Base-by-base conservation (phyloP, 1,140 invertebrate species). In the Drosophila lini region DNA sequence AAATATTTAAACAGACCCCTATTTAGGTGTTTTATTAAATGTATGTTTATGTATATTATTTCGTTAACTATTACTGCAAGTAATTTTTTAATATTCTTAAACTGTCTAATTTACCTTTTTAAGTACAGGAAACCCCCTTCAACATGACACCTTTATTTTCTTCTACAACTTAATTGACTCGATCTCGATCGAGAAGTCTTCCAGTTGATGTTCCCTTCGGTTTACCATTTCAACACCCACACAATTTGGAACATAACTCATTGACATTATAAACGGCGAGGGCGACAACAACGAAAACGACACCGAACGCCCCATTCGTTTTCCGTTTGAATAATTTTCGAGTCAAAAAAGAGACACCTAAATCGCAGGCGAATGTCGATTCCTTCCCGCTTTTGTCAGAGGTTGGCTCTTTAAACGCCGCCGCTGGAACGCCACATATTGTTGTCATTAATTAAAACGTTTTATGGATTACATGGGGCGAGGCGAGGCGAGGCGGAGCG, bases 361-460 rank as follows among this genome's bases (percentile, higher is more conserved):
- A 78, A 71, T 83, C 68, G 78, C 73, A 64, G 73, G 65, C 63
- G 53, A 62, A 55, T 74, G 77, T 82, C 82, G 68, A 70, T 77
- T 63, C 59, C 64, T 64, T 40, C 55, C 52, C 64, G 15, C n/a
- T 50, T 25, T 65, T 76, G 69, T 44, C 65, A 45, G 32, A 57
- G 47, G 63, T 63, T 42, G 40, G 44, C 41, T 69, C 76, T 74
- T 81, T 55, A 77, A 89, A 79, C 34, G 65, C n/a, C 47, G 68
- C 68, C 68, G 65, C 52, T 70, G 82, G 74, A 89, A 81, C 69
- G 77, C 85, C 84, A 88, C 84, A 88, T 84, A 88, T 88, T 88
- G 84, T 89, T 84, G 84, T 88, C 80, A 88, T 88, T 88, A 88
- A 88, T 88, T 88, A 88, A 88, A 88, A 89, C 84, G 84, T 88